Evolutionary conservation across 2,888 invertebrate genomes (phyloP), one percentile per base, ranked within the genome.

Genomic region (Mamestra brassicae): DNA sequence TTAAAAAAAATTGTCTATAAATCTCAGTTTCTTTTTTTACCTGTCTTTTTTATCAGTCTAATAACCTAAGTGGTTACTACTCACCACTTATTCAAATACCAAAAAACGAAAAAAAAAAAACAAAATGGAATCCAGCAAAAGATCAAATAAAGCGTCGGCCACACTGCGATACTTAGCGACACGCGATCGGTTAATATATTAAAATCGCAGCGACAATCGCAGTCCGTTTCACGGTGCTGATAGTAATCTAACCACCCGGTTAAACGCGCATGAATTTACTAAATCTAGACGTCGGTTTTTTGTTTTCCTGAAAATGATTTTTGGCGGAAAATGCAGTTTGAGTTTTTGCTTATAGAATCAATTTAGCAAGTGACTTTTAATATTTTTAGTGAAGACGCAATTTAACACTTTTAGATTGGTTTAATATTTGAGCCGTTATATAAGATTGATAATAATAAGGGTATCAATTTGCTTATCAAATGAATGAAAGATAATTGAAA

Each of bases 191-290:
- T 85, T 84, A 74, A 89, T 91, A 88, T 88, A 87, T 91, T 88
- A 87, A 87, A 86, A 86, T 81, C 80, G 80, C 75, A 89, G 89
- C 89, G 90, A 91, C 91, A 91, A 91, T 90, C 87, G 85, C 87
- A 79, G 82, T 64, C 85, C 60, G 79, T 87, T 87, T 86, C 87
- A 85, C 83, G 88, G 88, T 76, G 58, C 65, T 55, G 87, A 87
- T 87, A 85, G 81, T 86, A 85, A 87, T 87, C 87, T 85, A 85
- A 73, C 86, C 85, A 78, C 86, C 87, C 85, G 83, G 80, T 76
- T 87, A 80, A 86, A 84, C 75, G 76, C 47, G 78, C 69, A 68
- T 76, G 68, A 60, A 61, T 54, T 75, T 67, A 75, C 36, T 11
- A 77, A 62, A 42, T 75, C 54, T 55, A 54, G 67, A 50, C 38